Evolutionary conservation across 37 sponge, comb jelly and placozoan genomes (phyloP).

Genomic region (Lycopodina hypogea): DNA sequence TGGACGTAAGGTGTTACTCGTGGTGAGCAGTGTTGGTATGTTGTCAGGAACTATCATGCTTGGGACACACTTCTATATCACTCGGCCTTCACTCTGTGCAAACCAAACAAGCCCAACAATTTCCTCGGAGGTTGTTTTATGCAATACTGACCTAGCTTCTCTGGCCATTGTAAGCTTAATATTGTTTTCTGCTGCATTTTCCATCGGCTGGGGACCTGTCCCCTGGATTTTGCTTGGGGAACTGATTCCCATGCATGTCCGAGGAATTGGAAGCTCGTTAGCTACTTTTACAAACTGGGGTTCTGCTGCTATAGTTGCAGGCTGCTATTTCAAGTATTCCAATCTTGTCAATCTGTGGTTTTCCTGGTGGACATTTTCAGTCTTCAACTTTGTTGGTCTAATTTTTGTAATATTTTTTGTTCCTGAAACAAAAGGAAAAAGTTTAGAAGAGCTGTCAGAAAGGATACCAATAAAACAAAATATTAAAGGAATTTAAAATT

Average conservation of each 20-base stretch:
- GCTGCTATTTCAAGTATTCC: constrained; percentile 22
- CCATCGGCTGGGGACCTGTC: constrained; percentile 70
- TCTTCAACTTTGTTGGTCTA: constrained; percentile 15
- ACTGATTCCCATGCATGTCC: constrained; percentile 52
- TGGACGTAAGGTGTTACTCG: constrained; percentile 63
- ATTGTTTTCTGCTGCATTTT: constrained; percentile 46
- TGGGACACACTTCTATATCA: constrained; percentile 29
- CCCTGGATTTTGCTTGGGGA: constrained; percentile 78
- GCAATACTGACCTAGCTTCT: constrained; percentile 16
- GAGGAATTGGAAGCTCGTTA: constrained; percentile 50
- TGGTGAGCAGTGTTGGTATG: constrained; percentile 44
- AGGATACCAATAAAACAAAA: constrained; percentile 10
- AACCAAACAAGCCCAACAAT: neutral
- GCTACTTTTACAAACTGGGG: constrained; percentile 54
- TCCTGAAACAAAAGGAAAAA: constrained; percentile 60
- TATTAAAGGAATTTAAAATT: neutral
- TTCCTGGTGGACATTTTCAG: constrained; percentile 60
- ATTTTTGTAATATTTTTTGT: constrained; percentile 44
- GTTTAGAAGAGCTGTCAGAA: constrained; percentile 39
- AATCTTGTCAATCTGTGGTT: constrained; percentile 12
- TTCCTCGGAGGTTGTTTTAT: neutral
- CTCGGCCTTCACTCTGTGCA: constrained; percentile 12
- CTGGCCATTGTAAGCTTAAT: constrained; percentile 49
- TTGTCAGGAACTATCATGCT: constrained; percentile 22
- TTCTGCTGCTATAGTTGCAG: constrained; percentile 54